Percentiles rank a stretch among this genome's conserved stretches.
Conservation (phyloP, 2,797 vertebrate species). For the Mastacembelus armatus region DNA sequence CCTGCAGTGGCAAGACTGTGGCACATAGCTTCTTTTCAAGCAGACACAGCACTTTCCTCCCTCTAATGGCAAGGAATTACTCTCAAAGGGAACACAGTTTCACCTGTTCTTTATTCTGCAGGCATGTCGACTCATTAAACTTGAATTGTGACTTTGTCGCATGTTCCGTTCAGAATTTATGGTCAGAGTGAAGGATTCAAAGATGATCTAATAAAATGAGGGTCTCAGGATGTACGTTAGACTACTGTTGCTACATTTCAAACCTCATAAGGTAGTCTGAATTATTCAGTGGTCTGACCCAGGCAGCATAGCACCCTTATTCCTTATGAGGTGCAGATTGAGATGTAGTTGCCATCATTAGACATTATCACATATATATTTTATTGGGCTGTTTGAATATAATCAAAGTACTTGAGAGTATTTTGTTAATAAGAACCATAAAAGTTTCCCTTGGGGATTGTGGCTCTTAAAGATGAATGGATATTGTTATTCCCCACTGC, state of each 20-base stretch:
- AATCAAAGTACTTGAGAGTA: constrained; percentile 45
- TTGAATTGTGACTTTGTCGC: constrained; percentile 68
- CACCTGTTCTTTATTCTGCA: constrained; percentile 63
- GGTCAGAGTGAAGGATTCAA: constrained; percentile 41
- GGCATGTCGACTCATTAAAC: constrained; percentile 71
- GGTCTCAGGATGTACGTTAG: constrained; percentile 59
- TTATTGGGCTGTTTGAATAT: constrained; percentile 56
- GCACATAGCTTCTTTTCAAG: constrained; percentile 31
- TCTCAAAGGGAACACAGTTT: constrained; percentile 60
- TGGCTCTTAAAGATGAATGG: constrained; percentile 37
- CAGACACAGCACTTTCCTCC: constrained; percentile 43
- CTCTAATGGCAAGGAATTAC: constrained; percentile 48
- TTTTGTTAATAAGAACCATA: constrained; percentile 54
- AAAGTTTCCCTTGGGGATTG: constrained; percentile 32
- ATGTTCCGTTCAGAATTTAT: constrained; percentile 55
- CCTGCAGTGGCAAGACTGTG: constrained; percentile 8
- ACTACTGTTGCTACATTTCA: constrained; percentile 48
- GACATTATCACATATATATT: constrained; percentile 42
- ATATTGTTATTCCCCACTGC: constrained; percentile 16
- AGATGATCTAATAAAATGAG: constrained; percentile 62
- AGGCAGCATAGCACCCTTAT: constrained; percentile 24
- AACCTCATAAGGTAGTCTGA: constrained; percentile 56
- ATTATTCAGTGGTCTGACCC: constrained; percentile 68
- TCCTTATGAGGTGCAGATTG: constrained; percentile 30
- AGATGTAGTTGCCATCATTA: constrained; percentile 38